Conservation (phyloP, 2,888 invertebrate genomes). For the Cryptocheilus praepositus region DNA sequence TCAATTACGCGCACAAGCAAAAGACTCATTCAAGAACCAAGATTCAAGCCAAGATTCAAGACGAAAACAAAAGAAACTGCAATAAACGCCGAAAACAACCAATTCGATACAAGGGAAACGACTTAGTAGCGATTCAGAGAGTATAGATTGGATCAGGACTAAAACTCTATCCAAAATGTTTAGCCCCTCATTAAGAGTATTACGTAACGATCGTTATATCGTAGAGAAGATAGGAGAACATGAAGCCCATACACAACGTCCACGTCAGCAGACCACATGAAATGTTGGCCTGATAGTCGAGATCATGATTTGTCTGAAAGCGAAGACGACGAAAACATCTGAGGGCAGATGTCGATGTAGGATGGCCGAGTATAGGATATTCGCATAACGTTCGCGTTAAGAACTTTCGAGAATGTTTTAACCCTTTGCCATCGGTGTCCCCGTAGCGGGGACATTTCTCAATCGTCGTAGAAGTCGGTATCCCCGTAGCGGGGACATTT, state of each 20-base stretch:
- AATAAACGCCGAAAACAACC: neutral
- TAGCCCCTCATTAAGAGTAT: neutral
- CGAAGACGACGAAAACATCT: neutral
- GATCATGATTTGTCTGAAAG: no score
- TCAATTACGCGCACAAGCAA: neutral
- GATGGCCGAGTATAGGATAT: slow-evolving; percentile 5
- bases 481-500: no score
- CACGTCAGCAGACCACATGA: neutral
- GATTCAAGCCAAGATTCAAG: slow-evolving; percentile 13
- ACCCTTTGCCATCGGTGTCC: no score
- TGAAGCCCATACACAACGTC: no score
- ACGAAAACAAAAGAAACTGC: neutral
- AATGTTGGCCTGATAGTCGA: slow-evolving; percentile 1
- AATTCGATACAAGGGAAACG: neutral
- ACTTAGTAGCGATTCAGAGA: neutral
- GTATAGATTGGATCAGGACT: neutral
- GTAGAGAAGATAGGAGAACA: slow-evolving; percentile 1
- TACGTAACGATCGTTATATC: neutral
- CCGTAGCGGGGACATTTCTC: no score
- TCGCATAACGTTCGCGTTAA: no score
- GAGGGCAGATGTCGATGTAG: neutral
- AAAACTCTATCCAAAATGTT: neutral
- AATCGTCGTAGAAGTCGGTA: no score
- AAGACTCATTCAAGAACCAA: neutral
- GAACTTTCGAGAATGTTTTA: no score